Evolutionary conservation across 2,113 vertebrate species (phyloP).

Genomic region (Ovibos moschatus): DNA sequence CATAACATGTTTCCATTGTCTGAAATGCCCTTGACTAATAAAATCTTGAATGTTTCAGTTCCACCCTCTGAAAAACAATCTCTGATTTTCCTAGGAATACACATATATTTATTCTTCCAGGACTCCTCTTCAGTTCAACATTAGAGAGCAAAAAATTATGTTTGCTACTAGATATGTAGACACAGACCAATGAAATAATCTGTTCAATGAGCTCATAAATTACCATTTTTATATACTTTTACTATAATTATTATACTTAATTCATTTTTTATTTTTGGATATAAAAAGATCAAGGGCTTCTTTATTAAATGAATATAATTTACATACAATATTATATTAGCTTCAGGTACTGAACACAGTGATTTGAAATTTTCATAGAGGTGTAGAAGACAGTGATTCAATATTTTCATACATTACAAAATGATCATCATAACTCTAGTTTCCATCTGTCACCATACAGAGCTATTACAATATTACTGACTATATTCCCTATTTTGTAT

Average conservation of each 20-base stretch:
- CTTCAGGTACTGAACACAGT: neutral
- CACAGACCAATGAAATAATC: neutral
- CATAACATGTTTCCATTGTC: neutral
- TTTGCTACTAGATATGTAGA: neutral
- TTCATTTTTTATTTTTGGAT: neutral
- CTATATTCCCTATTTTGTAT: neutral
- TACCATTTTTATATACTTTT: neutral
- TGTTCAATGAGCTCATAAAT: neutral
- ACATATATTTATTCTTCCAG: neutral
- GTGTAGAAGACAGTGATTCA: neutral
- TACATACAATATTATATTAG: neutral
- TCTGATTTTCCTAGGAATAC: neutral
- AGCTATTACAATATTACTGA: neutral
- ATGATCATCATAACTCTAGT: neutral
- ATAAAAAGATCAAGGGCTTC: neutral
- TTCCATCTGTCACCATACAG: neutral
- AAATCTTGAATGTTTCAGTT: neutral
- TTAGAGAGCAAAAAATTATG: neutral
- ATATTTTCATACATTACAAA: neutral
- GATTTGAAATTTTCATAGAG: neutral
- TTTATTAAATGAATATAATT: neutral
- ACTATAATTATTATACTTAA: neutral
- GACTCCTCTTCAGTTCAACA: neutral
- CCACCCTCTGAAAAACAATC: neutral
- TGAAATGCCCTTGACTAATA: neutral